Conservation (phyloP, 2,797 vertebrate species). For the Chelonia mydas region DNA sequence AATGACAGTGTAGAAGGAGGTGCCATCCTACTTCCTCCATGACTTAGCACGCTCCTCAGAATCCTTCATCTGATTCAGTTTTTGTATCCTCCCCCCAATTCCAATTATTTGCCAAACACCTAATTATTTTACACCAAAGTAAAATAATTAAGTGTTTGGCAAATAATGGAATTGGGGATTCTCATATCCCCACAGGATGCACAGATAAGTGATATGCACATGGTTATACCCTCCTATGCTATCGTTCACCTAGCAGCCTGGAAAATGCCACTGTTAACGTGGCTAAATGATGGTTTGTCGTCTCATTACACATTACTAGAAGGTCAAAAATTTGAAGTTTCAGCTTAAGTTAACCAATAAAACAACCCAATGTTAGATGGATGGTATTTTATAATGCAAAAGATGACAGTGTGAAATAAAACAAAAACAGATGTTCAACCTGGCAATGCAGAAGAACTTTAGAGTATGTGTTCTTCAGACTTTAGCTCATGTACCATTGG, state of each 20-base stretch:
- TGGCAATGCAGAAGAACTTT: background rate
- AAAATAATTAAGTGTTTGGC: background rate
- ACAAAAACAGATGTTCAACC: background rate
- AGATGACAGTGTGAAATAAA: background rate
- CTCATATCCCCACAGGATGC: background rate
- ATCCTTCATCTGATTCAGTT: rapidly evolving
- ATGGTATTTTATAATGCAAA: background rate
- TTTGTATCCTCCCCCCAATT: background rate
- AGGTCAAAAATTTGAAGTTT: background rate
- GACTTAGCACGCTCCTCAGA: background rate
- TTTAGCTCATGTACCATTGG: background rate
- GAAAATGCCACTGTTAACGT: background rate
- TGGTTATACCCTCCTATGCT: background rate
- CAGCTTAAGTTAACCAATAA: background rate
- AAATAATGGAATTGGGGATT: background rate
- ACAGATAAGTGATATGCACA: background rate
- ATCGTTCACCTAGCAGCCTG: background rate
- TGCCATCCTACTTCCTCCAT: background rate
- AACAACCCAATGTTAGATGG: background rate
- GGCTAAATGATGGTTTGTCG: background rate
- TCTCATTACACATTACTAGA: background rate
- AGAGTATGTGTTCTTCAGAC: background rate
- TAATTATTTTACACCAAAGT: no score
- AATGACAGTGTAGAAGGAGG: rapidly evolving
- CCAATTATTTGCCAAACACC: no score